Conservation (phyloP, 2,797 vertebrate species). For the Cyprinodon diabolis region DNA sequence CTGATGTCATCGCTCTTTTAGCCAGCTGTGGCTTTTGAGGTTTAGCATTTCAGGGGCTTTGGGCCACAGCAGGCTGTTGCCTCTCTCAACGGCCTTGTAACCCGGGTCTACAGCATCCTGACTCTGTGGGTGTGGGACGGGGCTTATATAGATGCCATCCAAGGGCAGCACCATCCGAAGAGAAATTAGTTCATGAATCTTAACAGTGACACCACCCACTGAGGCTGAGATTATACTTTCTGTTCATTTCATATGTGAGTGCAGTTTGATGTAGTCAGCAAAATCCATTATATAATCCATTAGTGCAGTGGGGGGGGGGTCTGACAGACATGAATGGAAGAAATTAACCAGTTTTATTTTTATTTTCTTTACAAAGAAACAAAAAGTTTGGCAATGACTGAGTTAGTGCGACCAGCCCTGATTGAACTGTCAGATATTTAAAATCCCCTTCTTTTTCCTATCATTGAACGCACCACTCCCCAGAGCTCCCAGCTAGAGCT, state of each 20-base stretch:
- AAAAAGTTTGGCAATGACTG: too few species aligned
- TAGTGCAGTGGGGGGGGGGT: too few species aligned
- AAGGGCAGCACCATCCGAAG: slow-evolving; percentile 12
- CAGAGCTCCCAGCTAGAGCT: too few species aligned
- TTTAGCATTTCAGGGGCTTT: slow-evolving; percentile 45
- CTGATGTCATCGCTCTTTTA: slow-evolving; percentile 68
- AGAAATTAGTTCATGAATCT: slow-evolving; percentile 43
- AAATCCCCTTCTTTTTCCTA: too few species aligned
- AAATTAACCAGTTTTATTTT: too few species aligned
- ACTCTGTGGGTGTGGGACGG: slow-evolving; percentile 26
- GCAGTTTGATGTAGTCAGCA: neutral
- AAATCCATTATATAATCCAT: neutral
- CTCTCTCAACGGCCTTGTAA: slow-evolving; percentile 24
- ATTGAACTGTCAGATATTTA: too few species aligned
- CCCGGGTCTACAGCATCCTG: slow-evolving; percentile 38
- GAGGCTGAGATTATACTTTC: slow-evolving; percentile 11
- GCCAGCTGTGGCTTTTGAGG: slow-evolving; percentile 60
- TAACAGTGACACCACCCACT: slow-evolving; percentile 16
- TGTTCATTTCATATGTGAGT: slow-evolving; percentile 13
- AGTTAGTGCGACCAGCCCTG: neutral
- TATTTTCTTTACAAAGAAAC: too few species aligned
- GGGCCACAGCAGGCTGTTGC: slow-evolving; percentile 40
- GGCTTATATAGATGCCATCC: slow-evolving; percentile 11
- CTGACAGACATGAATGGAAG: too few species aligned
- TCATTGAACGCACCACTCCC: too few species aligned